phyloP scores from a whole-genome alignment of 2,888 invertebrate species.

The Reticulitermes lucifugus region DNA sequence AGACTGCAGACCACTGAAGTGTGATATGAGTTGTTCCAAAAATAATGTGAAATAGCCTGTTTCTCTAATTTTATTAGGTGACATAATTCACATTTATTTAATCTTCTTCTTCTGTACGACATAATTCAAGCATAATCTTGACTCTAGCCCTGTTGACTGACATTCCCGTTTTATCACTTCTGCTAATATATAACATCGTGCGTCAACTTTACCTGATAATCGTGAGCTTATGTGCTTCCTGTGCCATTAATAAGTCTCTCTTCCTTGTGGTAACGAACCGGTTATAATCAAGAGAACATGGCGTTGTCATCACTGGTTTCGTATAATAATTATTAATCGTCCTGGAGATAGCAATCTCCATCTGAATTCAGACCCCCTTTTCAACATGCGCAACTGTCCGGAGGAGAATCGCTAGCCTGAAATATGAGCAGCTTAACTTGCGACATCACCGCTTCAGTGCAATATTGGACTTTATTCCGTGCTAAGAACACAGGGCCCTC shows the following conservation, averaged over 20 bases:
- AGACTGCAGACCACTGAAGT: too few relatives aligned
- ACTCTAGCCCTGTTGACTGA: neutral
- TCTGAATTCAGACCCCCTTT: conserved; percentile 1
- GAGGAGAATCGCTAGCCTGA: conserved; percentile 3
- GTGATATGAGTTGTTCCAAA: too few relatives aligned
- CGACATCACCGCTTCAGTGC: neutral
- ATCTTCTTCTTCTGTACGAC: neutral
- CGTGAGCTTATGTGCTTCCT: neutral
- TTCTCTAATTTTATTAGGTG: neutral
- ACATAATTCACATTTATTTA: neutral
- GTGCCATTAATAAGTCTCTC: conserved; percentile 9
- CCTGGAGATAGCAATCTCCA: conserved; percentile 17
- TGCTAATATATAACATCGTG: neutral
- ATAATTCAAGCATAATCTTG: neutral
- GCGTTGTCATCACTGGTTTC: neutral
- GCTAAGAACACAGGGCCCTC: neutral
- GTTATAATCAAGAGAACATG: conserved; percentile 23
- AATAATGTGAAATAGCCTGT: neutral
- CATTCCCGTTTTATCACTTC: neutral
- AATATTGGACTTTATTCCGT: neutral
- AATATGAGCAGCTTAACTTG: conserved; percentile 26
- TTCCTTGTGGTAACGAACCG: conserved; percentile 13
- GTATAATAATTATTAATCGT: conserved; percentile 34
- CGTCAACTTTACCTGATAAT: neutral
- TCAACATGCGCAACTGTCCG: conserved; percentile 21